Evolutionary conservation across 1,140 invertebrate genomes (phyloP), one percentile per base, ranked within the genome.

Genomic region (Drosophila sp.): DNA sequence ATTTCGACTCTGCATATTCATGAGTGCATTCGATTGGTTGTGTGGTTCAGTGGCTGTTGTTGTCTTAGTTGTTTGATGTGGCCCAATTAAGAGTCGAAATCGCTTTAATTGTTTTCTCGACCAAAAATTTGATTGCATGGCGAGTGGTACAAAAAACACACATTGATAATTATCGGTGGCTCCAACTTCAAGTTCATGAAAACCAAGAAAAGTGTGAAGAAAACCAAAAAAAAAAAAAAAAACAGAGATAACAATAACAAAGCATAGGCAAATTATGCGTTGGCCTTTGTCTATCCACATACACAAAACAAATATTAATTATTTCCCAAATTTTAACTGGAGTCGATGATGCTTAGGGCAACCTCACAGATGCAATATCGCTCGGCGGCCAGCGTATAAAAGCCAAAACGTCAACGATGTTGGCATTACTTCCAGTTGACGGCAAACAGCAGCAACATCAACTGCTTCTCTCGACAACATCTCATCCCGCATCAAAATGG

Each of bases 181-280:
- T 57, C 7, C 58, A 14, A 34, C 67, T 58, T 51, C 67, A 84
- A 84, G 83, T 86, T 81, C 78, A 84, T 78, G 81, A 86, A 84
- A 84, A 84, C 62, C 58, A 40, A 89, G 79, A 87, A 87, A 89
- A 87, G 83, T 87, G 83, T 83, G 69, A 87, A 89, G 83, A 83
- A 82, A 82, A 82, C 79, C 32, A 61, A 29, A 16, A 46, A 46
- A 25, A 45, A 58, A 41, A 58, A n/a, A 58, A n/a, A 7, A 57
- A 40, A 57, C 16, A 50, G 40, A 34, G 18, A 51, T 18, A 36
- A 36, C 41, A 48, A 48, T 38, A 63, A 38, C 11, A 50, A 43
- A 36, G 34, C 9, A 25, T 46, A 45, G 72, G 48, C 66, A 71
- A 78, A 76, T 76, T 76, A 79, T 50, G 69, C 71, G 36, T 53